Evolutionary conservation across 2,888 invertebrate genomes (phyloP), one percentile per base, ranked within the genome.

Genomic region (Pemphredon lugubris): DNA sequence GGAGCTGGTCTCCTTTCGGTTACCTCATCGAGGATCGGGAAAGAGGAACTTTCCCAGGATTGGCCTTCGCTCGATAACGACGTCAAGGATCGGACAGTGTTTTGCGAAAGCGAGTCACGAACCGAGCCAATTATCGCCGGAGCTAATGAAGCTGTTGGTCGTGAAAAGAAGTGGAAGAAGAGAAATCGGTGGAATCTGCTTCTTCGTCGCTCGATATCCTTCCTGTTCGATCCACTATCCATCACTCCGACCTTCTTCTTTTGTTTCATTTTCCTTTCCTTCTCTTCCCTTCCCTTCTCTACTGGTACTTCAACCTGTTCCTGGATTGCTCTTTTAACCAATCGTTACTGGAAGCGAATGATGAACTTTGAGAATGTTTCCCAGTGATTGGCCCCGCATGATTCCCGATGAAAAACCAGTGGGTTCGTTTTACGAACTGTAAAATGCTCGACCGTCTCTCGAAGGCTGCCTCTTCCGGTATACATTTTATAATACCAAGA

Each of bases 81-180:
- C 51, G 66, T 67, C 60, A 61, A 45, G 48, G 58, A 58, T 47
- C 53, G 39, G 26, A 13, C 26, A 11, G 42, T 61, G 50, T 68
- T 66, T 66, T 57, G 48, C 66, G 64, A 70, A 79, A 55, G 68
- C 73, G 47, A 76, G 75, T 82, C 77, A 82, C 79, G 76, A 72
- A 42, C 55, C 13, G 61, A 51, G 66, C 71, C 77, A 83, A 83
- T 82, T 82, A 82, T 79, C 73, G 47, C 48, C 42, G 39, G 55
- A 39, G 54, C 69, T 81, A 77, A 82, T 81, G 75, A 83, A 82
- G 75, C 67, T 73, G 59, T 63, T 45, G 48, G 40, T 34, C 42
- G 37, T 44, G 44, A 42, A 78, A 58, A 53, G 66, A 69, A 58
- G 37, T 5, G 39, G 48, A 65, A 48, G 57, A 54, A 64, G 61